Evolutionary conservation across 92 coral and sea anemone genomes (phyloP), one percentile per base, ranked within the genome.

Genomic region (Parazoanthus atlanticus): DNA sequence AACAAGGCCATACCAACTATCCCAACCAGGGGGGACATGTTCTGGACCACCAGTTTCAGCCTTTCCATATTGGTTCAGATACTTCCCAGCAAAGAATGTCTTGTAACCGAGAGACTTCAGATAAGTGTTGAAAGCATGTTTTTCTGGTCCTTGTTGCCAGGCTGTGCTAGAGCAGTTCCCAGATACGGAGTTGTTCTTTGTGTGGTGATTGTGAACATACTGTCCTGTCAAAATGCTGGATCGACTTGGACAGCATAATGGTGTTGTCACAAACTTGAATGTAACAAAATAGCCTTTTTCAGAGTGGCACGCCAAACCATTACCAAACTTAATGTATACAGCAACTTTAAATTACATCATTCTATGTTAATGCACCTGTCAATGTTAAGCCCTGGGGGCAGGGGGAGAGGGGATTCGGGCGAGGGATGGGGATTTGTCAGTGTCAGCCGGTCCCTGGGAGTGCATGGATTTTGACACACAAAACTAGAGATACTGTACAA

Each of bases 11-110:
- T 88, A 90, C 98, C 98, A 94, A 19, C 65, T 36, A 47, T 94
- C 98, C 98, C 98, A 94, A 17, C 98, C 98, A 83, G 94, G 94
- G 43, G 98, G 98, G 34, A 94, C 94, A 84, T 93, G 95, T 76
- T 93, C 87, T 32, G 98, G 95, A 0, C 98, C 98, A 29, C 98
- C 98, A 0, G 91, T 90, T 23, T 77, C 74, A 5, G 43, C 12
- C 11, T 17, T 67, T 40, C 98, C 98, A 86, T 94, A 94, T 32
- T 90, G 95, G 82, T 94, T 94, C 78, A 94, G 85, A 80, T 94
- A 94, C 56, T 93, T 94, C 52, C 98, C 98, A 13, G 94, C 94
- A 86, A 91, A 94, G 91, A 91, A 91, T n/a, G 96, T 94, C 23
- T 21, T 86, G 88, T 93, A 94, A 29, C 91, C 93, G 54, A 89